Percentiles rank a stretch among this genome's conserved stretches.
Evolutionary conservation across 2,113 vertebrate genomes (phyloP).

Genomic region (Ochotona curzoniae): DNA sequence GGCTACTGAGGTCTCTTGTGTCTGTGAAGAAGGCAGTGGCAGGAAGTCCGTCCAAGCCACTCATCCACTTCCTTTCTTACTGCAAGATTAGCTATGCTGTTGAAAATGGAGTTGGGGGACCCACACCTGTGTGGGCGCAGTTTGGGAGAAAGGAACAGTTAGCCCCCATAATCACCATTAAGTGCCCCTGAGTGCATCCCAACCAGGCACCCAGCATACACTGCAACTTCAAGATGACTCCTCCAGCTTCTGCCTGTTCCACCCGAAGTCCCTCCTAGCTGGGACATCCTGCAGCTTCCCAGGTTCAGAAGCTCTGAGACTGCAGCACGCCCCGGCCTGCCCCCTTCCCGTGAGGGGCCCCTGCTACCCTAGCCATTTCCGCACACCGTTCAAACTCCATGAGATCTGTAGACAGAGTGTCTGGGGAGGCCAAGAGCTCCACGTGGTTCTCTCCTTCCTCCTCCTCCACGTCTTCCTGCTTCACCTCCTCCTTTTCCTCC

Average conservation of each 20-base stretch:
- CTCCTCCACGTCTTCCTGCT: conserved; percentile 67
- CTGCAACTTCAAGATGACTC: neutral
- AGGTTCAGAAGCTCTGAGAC: neutral
- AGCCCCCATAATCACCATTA: neutral
- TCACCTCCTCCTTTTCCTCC: neutral
- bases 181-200: neutral
- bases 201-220: neutral
- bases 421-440: conserved; percentile 53
- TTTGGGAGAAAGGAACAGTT: too few relatives aligned
- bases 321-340: accelerated
- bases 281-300: neutral
- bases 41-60: neutral
- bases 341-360: neutral
- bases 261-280: neutral
- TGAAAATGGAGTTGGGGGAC: neutral
- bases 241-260: neutral
- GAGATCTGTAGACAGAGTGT: conserved; percentile 80
- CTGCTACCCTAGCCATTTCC: neutral
- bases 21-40: neutral
- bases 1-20: neutral
- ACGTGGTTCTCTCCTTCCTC: conserved; percentile 67
- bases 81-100: neutral
- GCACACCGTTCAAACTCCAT: conserved; percentile 90
- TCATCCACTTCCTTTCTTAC: neutral
- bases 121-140: too few relatives aligned